A percentile compares a stretch with the other conserved stretches of the same genome.
These are phyloP conservation scores for Henicopernis longicauda DNA, from an alignment of 2,113 vertebrate genomes.

Conservation along the genomic window DNA sequence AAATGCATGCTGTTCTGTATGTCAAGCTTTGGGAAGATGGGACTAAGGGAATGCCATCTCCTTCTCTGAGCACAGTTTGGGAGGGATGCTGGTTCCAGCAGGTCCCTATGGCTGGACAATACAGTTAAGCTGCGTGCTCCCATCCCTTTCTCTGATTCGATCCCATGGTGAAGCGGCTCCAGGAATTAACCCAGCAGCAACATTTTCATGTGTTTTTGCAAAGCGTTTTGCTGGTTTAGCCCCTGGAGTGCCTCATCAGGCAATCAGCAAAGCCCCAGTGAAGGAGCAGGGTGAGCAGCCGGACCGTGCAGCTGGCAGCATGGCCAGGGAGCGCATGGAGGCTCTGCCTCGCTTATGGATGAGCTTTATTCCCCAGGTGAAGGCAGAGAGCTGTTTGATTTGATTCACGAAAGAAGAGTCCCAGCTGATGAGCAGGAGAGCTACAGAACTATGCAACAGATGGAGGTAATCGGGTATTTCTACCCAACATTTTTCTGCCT, in stretches of 20 bases:
- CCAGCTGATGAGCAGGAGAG: neutral
- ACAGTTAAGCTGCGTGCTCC: neutral
- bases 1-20: neutral
- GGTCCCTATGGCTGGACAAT: neutral
- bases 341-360: fast-evolving
- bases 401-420: neutral
- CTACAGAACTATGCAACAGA: neutral
- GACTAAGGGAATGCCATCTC: neutral
- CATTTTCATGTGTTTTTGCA: neutral
- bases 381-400: neutral
- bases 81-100: neutral
- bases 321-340: fast-evolving
- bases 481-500: neutral
- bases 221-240: neutral
- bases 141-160: neutral
- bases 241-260: neutral
- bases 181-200: neutral
- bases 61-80: neutral
- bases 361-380: neutral
- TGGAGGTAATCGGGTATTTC: neutral
- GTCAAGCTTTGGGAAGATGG: neutral
- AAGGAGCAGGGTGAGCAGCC: neutral
- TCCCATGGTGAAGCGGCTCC: neutral
- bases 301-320: neutral
- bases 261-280: neutral